Percentiles rank a stretch among this genome's conserved stretches.
These are phyloP conservation scores for Enoplosus armatus DNA, from an alignment of 2,797 vertebrate genomes.

Conservation along the genomic window DNA sequence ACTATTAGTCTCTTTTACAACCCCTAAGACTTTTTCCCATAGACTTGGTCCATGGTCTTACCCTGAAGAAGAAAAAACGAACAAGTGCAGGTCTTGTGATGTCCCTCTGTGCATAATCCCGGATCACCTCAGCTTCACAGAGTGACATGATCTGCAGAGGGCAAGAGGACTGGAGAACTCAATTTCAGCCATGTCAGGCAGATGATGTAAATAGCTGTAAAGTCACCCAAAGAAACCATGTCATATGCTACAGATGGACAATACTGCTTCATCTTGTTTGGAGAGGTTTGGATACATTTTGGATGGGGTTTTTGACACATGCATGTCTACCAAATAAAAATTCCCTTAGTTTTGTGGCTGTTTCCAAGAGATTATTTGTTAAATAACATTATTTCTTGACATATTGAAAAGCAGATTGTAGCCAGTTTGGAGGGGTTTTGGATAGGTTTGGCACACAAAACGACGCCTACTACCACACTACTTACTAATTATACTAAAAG, in stretches of 20 bases:
- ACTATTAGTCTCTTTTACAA: too few species aligned
- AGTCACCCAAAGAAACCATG: neutral
- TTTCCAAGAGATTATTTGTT: too few species aligned
- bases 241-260: too few species aligned
- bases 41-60: too few species aligned
- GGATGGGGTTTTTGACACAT: too few species aligned
- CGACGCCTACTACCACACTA: too few species aligned
- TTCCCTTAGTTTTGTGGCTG: too few species aligned
- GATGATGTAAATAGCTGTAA: neutral
- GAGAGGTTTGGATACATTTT: too few species aligned
- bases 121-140: slow-evolving; percentile 2
- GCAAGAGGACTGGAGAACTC: neutral
- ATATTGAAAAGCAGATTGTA: neutral
- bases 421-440: neutral
- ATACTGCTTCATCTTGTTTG: too few species aligned
- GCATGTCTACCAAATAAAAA: too few species aligned
- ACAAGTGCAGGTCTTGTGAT: neutral
- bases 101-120: neutral
- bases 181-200: neutral
- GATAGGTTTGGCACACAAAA: neutral
- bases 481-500: too few species aligned
- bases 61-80: slow-evolving; percentile 1
- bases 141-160: neutral
- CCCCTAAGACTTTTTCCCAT: too few species aligned
- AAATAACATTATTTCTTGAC: neutral